Evolutionary conservation across 2,797 vertebrate species (phyloP).

Genomic region (Anguilla megastoma): DNA sequence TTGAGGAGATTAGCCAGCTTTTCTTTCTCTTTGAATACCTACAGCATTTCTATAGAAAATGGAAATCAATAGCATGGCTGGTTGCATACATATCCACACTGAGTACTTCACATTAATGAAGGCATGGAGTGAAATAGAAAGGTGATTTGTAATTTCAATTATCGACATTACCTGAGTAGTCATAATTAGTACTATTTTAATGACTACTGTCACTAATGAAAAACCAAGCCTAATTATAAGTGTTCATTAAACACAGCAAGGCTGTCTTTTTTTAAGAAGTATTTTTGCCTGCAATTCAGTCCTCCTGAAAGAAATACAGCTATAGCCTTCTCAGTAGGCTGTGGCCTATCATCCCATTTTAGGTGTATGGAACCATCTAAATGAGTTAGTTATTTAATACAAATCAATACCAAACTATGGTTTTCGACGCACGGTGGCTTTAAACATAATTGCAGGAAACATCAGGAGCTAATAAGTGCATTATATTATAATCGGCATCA

Average conservation of each 20-base stretch:
- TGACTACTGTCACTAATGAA: not conserved
- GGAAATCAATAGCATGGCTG: not conserved
- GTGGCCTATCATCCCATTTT: not conserved
- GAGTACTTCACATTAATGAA: not conserved
- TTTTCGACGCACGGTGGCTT: not conserved
- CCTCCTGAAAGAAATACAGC: not conserved
- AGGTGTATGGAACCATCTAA: not conserved
- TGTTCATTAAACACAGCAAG: not conserved
- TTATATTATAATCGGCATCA: not conserved
- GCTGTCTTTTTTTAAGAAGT: too few species aligned
- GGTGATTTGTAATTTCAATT: not conserved
- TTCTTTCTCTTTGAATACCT: not conserved
- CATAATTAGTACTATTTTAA: too few species aligned
- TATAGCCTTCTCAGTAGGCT: not conserved
- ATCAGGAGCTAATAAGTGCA: not conserved
- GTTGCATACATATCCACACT: not conserved
- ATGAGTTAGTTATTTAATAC: not conserved
- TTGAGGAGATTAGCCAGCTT: constrained; percentile 3
- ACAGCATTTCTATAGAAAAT: not conserved
- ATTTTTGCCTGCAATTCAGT: too few species aligned
- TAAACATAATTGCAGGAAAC: not conserved
- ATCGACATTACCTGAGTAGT: not conserved
- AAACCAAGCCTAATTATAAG: not conserved
- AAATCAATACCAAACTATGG: not conserved
- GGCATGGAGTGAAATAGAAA: not conserved